Evolutionary conservation across 2,888 invertebrate species (phyloP).

Genomic region (Operophtera brumata): DNA sequence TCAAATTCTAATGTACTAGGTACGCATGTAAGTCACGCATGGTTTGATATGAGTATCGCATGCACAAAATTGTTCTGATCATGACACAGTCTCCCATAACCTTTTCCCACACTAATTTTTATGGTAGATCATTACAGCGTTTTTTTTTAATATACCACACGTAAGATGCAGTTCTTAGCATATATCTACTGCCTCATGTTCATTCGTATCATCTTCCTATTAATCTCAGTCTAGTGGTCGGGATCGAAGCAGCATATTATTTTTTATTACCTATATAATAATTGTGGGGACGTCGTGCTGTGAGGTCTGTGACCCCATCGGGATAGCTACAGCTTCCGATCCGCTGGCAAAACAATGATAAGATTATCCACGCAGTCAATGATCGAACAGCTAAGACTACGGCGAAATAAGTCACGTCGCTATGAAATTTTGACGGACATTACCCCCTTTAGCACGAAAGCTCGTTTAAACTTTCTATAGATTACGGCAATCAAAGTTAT

Average conservation of each 20-base stretch:
- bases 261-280: slow-evolving; percentile 65
- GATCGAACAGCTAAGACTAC: slow-evolving; percentile 31
- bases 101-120: slow-evolving; percentile 23
- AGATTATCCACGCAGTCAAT: slow-evolving; percentile 63
- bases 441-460: slow-evolving; percentile 46
- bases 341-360: slow-evolving; percentile 52
- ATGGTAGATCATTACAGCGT: slow-evolving; percentile 10
- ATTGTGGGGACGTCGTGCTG: slow-evolving; percentile 58
- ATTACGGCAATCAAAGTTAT: slow-evolving; percentile 32
- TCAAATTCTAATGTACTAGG: no score
- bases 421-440: slow-evolving; percentile 43
- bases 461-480: slow-evolving; percentile 31
- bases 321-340: slow-evolving; percentile 48
- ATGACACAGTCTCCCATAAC: slow-evolving; percentile 4
- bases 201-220: slow-evolving; percentile 43
- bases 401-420: slow-evolving; percentile 53
- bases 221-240: slow-evolving; percentile 51
- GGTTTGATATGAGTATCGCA: slow-evolving; percentile 12
- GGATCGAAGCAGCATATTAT: slow-evolving; percentile 53
- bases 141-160: slow-evolving; percentile 4
- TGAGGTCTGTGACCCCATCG: slow-evolving; percentile 56
- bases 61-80: slow-evolving; percentile 14
- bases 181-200: slow-evolving; percentile 23
- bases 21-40: no score
- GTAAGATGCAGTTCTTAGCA: neutral